Base-by-base conservation (phyloP, 2,888 invertebrate genomes). In the Eilema griseolum region DNA sequence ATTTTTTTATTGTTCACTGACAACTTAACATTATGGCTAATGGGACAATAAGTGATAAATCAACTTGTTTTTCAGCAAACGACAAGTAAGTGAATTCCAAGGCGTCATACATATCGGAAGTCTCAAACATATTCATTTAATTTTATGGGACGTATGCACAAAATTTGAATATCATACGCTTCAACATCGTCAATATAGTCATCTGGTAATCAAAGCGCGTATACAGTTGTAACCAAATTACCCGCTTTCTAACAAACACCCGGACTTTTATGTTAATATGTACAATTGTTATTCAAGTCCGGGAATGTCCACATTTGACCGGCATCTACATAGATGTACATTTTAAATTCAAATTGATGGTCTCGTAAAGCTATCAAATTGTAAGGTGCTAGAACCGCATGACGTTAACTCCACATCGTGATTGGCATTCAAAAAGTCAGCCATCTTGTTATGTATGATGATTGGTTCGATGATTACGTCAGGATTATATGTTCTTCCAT, bases 171-270 rank as follows among this genome's bases (percentile, higher is more conserved):
- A 90, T 87, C 86, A 87, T 88, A 86, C 84, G 85, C 82, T 83
- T 83, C 77, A 82, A 84, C 84, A 87, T 86, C 89, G 86, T 89
- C 89, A 89, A 90, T 91, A 87, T 85, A 82, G 83, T 84, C 89
- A 93, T 93, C 92, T 90, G 76, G 88, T 88, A 92, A 86, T 86
- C 93, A 85, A 89, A 84, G 84, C 89, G 90, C 92, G 91, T 93
- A 87, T 89, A 86, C 86, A 87, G 86, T 88, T 89, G 92, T 93
- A 94, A 92, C 94, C 94, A 95, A 95, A 95, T 95, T 92, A 93
- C 94, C 95, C 94, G 94, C 95, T 95, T 95, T 95, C 95, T 94
- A 94, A 89, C 91, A 92, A 94, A 93, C 94, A 95, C 93, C 93
- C 91, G 93, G 94, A 92, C 91, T 91, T 93, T 92, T 95, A 95